A percentile compares a stretch with the other conserved stretches of the same genome.
These are phyloP conservation scores for Rafetus swinhoei DNA, from an alignment of 2,113 vertebrate species.

Conservation along the genomic window DNA sequence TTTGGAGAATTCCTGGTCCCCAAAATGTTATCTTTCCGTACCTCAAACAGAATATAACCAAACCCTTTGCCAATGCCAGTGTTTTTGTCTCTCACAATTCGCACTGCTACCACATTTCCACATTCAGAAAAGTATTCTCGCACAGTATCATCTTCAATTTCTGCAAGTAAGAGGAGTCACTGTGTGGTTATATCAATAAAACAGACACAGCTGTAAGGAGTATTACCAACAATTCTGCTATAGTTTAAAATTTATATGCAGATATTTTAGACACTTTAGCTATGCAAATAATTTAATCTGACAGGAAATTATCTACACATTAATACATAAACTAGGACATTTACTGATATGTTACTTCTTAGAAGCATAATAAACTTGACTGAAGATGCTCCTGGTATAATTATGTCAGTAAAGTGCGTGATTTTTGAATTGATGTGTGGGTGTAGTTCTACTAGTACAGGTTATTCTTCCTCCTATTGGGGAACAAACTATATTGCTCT, in stretches of 20 bases:
- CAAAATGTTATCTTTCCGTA: conserved; percentile 13
- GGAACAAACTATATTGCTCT: fast-evolving
- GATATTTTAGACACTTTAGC: fast-evolving
- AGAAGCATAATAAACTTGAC: background rate
- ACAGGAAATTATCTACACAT: background rate
- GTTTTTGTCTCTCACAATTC: conserved; percentile 87
- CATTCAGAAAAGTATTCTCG: conserved; percentile 88
- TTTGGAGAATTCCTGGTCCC: fast-evolving
- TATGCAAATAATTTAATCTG: background rate
- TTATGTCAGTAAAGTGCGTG: background rate
- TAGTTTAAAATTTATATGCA: background rate
- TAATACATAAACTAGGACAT: background rate
- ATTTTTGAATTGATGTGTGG: background rate
- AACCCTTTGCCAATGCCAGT: conserved; percentile 93
- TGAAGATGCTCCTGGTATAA: background rate
- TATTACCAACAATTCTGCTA: background rate
- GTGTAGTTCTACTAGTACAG: background rate
- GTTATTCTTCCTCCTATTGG: background rate
- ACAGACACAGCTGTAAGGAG: background rate
- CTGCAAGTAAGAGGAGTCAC: conserved; percentile 70
- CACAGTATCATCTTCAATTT: conserved; percentile 80
- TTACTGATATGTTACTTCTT: background rate
- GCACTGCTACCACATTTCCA: conserved; percentile 83
- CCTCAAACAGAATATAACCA: conserved; percentile 94
- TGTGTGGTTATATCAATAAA: background rate